These are phyloP conservation scores for Pseudococcus jackbeardsleyi DNA, from an alignment of 2,888 invertebrate species.

Conservation along the genomic window DNA sequence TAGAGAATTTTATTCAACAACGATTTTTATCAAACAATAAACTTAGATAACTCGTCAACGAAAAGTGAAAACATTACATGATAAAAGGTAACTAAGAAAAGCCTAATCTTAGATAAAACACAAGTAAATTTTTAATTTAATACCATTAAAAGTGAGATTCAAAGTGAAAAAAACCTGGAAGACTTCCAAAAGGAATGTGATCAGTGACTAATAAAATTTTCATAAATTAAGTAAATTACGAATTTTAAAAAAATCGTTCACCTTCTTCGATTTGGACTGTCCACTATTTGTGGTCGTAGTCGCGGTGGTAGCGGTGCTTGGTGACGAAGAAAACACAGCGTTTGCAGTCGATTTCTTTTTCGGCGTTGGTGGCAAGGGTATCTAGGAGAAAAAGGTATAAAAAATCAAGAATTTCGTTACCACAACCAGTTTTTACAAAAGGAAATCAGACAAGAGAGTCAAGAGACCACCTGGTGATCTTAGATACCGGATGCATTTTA, in stretches of 20 bases:
- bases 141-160: not conserved
- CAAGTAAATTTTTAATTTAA: too few relatives aligned
- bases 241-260: slow-evolving; percentile 26
- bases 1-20: not conserved
- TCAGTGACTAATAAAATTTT: not conserved
- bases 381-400: too few relatives aligned
- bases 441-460: too few relatives aligned
- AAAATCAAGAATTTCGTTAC: too few relatives aligned
- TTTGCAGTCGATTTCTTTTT: not conserved
- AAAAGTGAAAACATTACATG: not conserved
- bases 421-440: too few relatives aligned
- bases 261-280: not conserved
- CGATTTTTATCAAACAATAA: not conserved
- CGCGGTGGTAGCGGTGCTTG: not conserved
- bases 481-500: too few relatives aligned
- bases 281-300: not conserved
- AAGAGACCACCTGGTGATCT: too few relatives aligned
- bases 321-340: not conserved
- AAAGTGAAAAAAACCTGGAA: slow-evolving; percentile 1
- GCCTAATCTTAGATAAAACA: not conserved
- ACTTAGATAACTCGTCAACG: not conserved
- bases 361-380: not conserved
- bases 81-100: not conserved
- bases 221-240: not conserved
- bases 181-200: not conserved